These are phyloP conservation scores for Antheraea pernyi DNA, from an alignment of 1,140 invertebrate genomes.

Conservation along the genomic window DNA sequence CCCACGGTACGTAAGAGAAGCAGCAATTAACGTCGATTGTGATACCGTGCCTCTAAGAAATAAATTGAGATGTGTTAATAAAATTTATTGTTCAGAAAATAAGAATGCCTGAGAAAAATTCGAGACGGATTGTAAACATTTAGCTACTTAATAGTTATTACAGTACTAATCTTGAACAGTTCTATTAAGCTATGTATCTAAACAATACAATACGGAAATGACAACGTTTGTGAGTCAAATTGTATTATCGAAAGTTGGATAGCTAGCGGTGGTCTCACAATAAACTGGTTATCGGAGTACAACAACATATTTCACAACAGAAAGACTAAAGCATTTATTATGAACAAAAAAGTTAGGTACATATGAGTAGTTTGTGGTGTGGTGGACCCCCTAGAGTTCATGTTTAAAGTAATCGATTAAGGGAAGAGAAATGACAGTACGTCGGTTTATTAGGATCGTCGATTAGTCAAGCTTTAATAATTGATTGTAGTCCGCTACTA, in stretches of 20 bases:
- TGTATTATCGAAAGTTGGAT: conserved; percentile 36
- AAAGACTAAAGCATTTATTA: conserved; percentile 58
- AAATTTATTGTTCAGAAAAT: conserved; percentile 68
- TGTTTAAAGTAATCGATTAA: conserved; percentile 76
- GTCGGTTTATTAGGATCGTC: conserved; percentile 61
- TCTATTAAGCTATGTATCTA: conserved; percentile 46
- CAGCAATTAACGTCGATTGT: conserved; percentile 72
- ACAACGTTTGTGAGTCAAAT: conserved; percentile 42
- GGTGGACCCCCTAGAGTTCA: conserved; percentile 67
- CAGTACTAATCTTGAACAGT: conserved; percentile 36
- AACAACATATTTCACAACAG: conserved; percentile 35
- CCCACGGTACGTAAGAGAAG: conserved; percentile 65
- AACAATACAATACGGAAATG: conserved; percentile 43
- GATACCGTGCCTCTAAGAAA: conserved; percentile 46
- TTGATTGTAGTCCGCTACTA: conserved; percentile 69
- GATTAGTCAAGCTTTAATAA: conserved; percentile 75
- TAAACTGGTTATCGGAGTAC: conserved; percentile 17
- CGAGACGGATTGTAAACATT: conserved; percentile 51
- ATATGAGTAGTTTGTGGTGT: conserved; percentile 40
- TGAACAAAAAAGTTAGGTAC: conserved; percentile 46
- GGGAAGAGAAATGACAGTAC: conserved; percentile 76
- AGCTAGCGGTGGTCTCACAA: conserved; percentile 14
- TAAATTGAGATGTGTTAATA: conserved; percentile 73
- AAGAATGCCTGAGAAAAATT: conserved; percentile 59
- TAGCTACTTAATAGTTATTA: conserved; percentile 44